Conservation (phyloP, 2,113 vertebrate species). For the Platysternon megacephalum region DNA sequence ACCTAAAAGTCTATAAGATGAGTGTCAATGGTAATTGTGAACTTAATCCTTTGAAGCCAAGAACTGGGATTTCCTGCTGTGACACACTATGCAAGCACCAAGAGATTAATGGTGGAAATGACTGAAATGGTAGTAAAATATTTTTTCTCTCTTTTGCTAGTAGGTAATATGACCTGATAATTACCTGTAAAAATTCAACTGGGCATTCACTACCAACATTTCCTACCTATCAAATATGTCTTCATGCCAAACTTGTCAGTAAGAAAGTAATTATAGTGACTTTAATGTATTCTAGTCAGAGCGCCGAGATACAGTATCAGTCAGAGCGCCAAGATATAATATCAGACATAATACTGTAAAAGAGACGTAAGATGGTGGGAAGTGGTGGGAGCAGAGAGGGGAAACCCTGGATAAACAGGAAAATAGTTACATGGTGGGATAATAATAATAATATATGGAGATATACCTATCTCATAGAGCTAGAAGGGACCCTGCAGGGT, state of each 20-base stretch:
- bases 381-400: neutral
- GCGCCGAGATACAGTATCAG: neutral
- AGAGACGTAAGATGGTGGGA: neutral
- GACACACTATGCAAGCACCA: neutral
- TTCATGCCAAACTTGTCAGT: neutral
- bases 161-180: neutral
- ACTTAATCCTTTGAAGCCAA: neutral
- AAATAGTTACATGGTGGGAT: neutral
- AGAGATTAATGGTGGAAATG: neutral
- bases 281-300: neutral
- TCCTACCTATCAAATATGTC: neutral
- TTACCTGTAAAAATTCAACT: neutral
- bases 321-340: neutral
- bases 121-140: neutral
- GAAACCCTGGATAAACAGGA: neutral
- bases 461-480: no score
- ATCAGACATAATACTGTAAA: neutral
- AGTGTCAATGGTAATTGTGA: neutral
- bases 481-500: no score
- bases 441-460: no score
- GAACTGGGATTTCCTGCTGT: neutral
- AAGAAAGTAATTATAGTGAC: neutral
- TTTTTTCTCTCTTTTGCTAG: neutral
- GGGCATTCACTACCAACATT: neutral
- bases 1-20: neutral